Percentiles rank a stretch among this genome's conserved stretches.
These are phyloP conservation scores for Oscheius myriophilus DNA, from an alignment of 2,888 invertebrate genomes.

Conservation along the genomic window DNA sequence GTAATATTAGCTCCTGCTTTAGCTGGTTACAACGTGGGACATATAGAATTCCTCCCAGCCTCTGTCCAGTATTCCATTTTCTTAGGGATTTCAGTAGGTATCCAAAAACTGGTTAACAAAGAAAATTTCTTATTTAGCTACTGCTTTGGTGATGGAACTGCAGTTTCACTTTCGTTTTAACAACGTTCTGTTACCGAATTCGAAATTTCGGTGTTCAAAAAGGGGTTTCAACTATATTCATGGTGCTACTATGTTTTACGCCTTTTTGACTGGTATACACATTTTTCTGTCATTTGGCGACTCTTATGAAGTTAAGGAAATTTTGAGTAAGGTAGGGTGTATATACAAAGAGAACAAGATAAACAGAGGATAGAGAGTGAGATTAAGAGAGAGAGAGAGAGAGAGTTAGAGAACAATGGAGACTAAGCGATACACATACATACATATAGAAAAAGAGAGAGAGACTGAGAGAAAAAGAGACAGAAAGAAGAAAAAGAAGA, in stretches of 20 bases:
- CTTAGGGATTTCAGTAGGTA: slow-evolving; percentile 13
- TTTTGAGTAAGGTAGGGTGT: background rate
- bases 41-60: slow-evolving; percentile 6
- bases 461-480: too few relatives aligned
- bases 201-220: background rate
- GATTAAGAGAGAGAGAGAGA: too few relatives aligned
- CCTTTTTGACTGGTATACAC: slow-evolving; percentile 7
- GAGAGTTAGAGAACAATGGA: too few relatives aligned
- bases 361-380: too few relatives aligned
- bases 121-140: slow-evolving; percentile 1
- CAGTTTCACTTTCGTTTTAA: slow-evolving; percentile 25
- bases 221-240: background rate
- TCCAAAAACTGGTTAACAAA: background rate
- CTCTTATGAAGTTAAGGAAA: background rate
- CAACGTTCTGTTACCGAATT: background rate
- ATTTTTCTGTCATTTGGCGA: slow-evolving; percentile 14
- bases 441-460: too few relatives aligned
- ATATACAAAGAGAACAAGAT: too few relatives aligned
- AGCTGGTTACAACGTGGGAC: slow-evolving; percentile 10
- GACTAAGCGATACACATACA: too few relatives aligned
- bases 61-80: slow-evolving; percentile 9
- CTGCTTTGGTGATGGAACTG: slow-evolving; percentile 13
- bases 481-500: too few relatives aligned
- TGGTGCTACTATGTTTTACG: background rate
- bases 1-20: slow-evolving; percentile 19